Evolutionary conservation across 2,888 invertebrate genomes (phyloP).

Genomic region (Rotaria socialis): DNA sequence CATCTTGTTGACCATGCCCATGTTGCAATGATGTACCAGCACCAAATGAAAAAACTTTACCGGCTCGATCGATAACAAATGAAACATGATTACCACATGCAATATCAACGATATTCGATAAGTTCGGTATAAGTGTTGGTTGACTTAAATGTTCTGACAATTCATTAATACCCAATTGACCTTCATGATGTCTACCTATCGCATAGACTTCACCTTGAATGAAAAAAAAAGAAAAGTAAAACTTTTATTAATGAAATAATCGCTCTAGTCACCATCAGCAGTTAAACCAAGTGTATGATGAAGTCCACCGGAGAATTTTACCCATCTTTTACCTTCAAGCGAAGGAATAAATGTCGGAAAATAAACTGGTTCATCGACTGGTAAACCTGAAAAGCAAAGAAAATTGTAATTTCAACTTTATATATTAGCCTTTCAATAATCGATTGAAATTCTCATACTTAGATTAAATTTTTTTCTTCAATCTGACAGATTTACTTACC

Average conservation of each 20-base stretch:
- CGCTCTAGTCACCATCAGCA: background rate
- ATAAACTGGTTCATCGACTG: constrained; percentile 4
- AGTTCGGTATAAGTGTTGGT: constrained; percentile 25
- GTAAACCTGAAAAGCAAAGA: background rate
- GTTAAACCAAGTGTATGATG: constrained; percentile 35
- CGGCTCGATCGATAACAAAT: constrained; percentile 44
- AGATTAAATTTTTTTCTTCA: no score
- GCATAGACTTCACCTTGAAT: constrained; percentile 40
- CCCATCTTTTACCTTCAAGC: constrained; percentile 15
- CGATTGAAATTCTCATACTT: no score
- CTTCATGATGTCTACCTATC: constrained; percentile 41
- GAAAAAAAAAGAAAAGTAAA: background rate
- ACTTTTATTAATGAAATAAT: background rate
- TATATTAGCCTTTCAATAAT: background rate
- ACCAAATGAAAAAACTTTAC: constrained; percentile 44
- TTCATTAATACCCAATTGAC: constrained; percentile 40
- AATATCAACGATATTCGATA: constrained; percentile 42
- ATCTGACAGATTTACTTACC: background rate
- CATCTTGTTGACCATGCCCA: constrained; percentile 44
- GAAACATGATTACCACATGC: constrained; percentile 45
- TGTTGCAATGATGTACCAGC: constrained; percentile 42
- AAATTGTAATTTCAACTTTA: background rate
- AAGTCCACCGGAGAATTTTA: constrained; percentile 12
- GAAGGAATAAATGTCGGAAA: constrained; percentile 31
- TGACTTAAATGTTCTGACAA: constrained; percentile 12